Evolutionary conservation across 2,797 vertebrate genomes (phyloP).

Genomic region (Psittacula echo): DNA sequence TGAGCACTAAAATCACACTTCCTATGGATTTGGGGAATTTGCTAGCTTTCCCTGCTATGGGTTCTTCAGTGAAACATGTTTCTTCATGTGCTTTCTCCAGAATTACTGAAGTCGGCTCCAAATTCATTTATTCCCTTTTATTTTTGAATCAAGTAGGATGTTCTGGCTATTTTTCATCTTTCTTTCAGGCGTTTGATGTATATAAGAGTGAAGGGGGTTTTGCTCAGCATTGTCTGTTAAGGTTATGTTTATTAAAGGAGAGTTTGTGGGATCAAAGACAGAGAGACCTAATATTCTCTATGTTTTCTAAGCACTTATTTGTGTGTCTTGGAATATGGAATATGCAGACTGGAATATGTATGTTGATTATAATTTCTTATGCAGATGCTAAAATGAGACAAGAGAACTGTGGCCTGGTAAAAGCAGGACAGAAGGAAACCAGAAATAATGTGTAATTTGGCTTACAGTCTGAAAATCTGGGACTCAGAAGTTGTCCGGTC

Average conservation of each 20-base stretch:
- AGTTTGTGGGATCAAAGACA: background rate
- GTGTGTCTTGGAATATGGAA: background rate
- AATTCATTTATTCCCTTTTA: background rate
- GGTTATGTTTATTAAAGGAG: background rate
- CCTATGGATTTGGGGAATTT: background rate
- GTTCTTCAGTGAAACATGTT: background rate
- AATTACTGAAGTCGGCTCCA: background rate
- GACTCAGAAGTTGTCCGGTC: background rate
- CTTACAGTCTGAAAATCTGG: background rate
- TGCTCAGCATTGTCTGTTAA: background rate
- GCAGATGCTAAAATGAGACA: background rate
- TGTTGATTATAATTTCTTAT: background rate
- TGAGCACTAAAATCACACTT: background rate
- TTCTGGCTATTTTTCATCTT: background rate
- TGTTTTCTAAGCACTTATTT: background rate
- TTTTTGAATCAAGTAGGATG: background rate
- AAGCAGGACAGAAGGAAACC: background rate
- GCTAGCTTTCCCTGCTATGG: background rate
- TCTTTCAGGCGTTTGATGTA: background rate
- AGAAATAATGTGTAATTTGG: background rate
- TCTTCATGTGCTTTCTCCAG: background rate
- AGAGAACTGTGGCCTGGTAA: background rate
- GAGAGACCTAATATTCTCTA: background rate
- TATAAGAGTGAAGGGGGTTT: background rate
- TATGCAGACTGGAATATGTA: background rate